Evolutionary conservation across 1,140 invertebrate species (phyloP).

Genomic region (Polyergus mexicanus): DNA sequence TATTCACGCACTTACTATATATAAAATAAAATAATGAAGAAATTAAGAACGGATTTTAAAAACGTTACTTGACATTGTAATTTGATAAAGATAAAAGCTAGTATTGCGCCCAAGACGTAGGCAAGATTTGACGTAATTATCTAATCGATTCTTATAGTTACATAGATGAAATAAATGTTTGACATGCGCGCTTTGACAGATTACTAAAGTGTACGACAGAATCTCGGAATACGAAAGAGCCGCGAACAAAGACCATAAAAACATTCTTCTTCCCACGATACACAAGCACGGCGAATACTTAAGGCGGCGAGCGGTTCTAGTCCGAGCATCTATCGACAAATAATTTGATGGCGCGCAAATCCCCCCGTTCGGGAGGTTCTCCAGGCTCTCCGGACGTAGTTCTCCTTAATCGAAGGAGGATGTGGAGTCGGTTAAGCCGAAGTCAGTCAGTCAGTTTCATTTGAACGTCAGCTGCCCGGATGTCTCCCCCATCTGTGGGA

Average conservation of each 20-base stretch:
- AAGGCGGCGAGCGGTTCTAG: not conserved
- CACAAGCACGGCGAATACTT: not conserved
- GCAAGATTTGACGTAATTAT: not conserved
- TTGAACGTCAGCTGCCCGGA: slow-evolving; percentile 87
- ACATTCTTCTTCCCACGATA: slow-evolving; percentile 19
- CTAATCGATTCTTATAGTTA: slow-evolving; percentile 10
- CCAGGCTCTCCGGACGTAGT: slow-evolving; percentile 83
- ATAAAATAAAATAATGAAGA: not conserved
- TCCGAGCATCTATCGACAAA: slow-evolving; percentile 53
- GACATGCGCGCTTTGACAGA: not conserved
- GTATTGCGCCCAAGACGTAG: not conserved
- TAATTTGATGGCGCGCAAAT: slow-evolving; percentile 70
- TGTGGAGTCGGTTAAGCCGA: slow-evolving; percentile 87
- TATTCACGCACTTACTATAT: not conserved
- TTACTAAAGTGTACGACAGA: not conserved
- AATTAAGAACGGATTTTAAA: not conserved
- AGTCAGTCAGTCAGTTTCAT: slow-evolving; percentile 86
- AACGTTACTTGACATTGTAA: not conserved
- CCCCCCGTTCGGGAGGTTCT: slow-evolving; percentile 57
- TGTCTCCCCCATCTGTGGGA: slow-evolving; percentile 86
- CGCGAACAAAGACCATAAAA: not conserved
- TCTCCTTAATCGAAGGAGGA: slow-evolving; percentile 87
- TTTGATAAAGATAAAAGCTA: not conserved
- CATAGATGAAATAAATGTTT: not conserved
- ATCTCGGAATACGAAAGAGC: slow-evolving; percentile 23